Percentiles rank a stretch among this genome's conserved stretches.
These are phyloP conservation scores for Heterochromis multidens DNA, from an alignment of 2,113 vertebrate species.

Conservation along the genomic window DNA sequence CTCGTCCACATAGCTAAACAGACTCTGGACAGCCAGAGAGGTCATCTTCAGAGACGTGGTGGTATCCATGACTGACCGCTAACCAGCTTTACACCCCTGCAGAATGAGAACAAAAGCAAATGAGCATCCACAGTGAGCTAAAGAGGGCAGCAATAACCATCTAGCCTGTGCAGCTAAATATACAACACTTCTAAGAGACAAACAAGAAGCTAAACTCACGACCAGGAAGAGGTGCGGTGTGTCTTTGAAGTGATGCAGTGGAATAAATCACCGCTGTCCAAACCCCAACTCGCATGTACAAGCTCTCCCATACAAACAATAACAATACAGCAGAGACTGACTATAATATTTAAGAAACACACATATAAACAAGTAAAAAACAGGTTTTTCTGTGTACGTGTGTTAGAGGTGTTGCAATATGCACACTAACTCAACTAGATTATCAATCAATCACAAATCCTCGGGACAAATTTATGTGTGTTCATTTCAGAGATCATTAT, in stretches of 20 bases:
- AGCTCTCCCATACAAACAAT: background rate
- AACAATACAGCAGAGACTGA: background rate
- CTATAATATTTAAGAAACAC: background rate
- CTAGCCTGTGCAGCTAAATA: background rate
- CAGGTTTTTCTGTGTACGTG: background rate
- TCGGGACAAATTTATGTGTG: background rate
- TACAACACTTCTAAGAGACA: background rate
- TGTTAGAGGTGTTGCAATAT: background rate
- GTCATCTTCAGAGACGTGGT: slow-evolving; percentile 83
- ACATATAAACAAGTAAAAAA: background rate
- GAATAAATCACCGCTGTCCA: slow-evolving; percentile 11
- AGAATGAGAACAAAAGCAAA: background rate
- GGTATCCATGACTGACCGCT: slow-evolving; percentile 70
- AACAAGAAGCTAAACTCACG: background rate
- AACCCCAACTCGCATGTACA: background rate
- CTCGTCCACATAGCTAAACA: slow-evolving; percentile 91
- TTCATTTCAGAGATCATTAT: background rate
- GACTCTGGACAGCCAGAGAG: slow-evolving; percentile 85
- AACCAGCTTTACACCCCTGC: slow-evolving; percentile 27
- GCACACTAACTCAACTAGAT: background rate
- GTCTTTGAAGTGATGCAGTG: slow-evolving; percentile 19
- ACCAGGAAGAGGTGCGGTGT: slow-evolving; percentile 1
- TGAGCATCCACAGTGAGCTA: background rate
- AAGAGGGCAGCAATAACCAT: background rate
- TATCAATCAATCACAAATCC: background rate